Evolutionary conservation across 2,888 invertebrate genomes (phyloP).

Genomic region (Agrotis segetum): DNA sequence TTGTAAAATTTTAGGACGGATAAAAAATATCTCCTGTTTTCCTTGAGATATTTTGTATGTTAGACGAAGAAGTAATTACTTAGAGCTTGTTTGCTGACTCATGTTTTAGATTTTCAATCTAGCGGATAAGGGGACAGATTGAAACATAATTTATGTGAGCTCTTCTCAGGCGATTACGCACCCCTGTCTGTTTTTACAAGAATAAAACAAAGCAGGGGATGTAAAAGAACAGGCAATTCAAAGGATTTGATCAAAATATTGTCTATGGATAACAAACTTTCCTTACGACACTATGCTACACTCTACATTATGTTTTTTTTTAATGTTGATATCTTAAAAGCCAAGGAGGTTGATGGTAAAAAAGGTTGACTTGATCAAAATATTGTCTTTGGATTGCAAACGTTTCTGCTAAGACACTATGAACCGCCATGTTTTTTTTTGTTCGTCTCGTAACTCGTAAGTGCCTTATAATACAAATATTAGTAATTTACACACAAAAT

Average conservation of each 20-base stretch:
- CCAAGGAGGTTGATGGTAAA: no score
- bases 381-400: background rate
- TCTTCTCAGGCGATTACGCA: constrained; percentile 11
- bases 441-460: no score
- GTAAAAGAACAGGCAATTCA: background rate
- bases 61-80: constrained; percentile 7
- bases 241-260: no score
- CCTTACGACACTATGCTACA: no score
- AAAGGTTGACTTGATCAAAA: no score
- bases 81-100: background rate
- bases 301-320: no score
- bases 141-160: constrained; percentile 25
- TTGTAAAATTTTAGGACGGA: constrained; percentile 30
- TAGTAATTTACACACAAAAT: no score
- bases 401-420: background rate
- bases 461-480: no score
- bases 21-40: background rate
- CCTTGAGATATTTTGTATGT: no score
- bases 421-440: no score
- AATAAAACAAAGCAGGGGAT: no score
- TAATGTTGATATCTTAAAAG: no score
- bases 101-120: background rate
- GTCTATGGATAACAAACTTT: background rate
- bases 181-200: background rate
- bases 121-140: background rate